A percentile compares a stretch with the other conserved stretches of the same genome.
Evolutionary conservation across 2,888 invertebrate genomes (phyloP).

Genomic region (Erebia aethiops): DNA sequence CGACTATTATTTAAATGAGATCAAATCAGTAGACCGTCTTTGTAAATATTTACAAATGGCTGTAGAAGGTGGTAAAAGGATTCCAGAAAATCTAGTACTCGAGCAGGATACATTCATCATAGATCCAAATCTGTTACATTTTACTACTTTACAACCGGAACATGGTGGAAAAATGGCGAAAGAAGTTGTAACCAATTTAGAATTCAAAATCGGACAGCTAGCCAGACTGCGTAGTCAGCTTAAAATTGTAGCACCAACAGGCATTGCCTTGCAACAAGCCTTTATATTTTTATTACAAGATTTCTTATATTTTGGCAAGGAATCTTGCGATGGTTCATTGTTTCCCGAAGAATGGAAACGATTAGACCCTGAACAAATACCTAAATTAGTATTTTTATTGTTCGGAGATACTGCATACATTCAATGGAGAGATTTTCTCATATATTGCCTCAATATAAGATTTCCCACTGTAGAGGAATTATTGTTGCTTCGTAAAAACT

Average conservation of each 20-base stretch:
- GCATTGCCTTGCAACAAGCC: slow-evolving; percentile 69
- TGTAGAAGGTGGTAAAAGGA: slow-evolving; percentile 72
- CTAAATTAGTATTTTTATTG: slow-evolving; percentile 67
- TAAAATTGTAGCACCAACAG: slow-evolving; percentile 71
- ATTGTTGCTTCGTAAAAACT: slow-evolving; percentile 71
- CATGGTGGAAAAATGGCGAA: slow-evolving; percentile 44
- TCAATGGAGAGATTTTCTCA: slow-evolving; percentile 87
- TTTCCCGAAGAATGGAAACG: slow-evolving; percentile 69
- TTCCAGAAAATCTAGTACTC: slow-evolving; percentile 74
- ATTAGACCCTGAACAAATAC: slow-evolving; percentile 69
- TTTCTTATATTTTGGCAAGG: slow-evolving; percentile 74
- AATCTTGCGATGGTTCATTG: slow-evolving; percentile 63
- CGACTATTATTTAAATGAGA: slow-evolving; percentile 70
- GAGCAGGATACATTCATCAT: slow-evolving; percentile 77
- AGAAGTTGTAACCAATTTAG: slow-evolving; percentile 53
- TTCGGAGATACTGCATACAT: slow-evolving; percentile 82
- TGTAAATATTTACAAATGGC: slow-evolving; percentile 79
- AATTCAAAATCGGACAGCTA: slow-evolving; percentile 69
- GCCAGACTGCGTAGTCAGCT: slow-evolving; percentile 63
- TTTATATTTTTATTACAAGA: slow-evolving; percentile 81
- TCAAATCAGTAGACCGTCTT: slow-evolving; percentile 75
- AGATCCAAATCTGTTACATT: slow-evolving; percentile 71
- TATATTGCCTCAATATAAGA: slow-evolving; percentile 81
- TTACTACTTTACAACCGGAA: slow-evolving; percentile 47
- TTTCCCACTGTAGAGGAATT: slow-evolving; percentile 82